These are phyloP conservation scores for Dione vanillae DNA, from an alignment of 2,888 invertebrate genomes.

Conservation along the genomic window DNA sequence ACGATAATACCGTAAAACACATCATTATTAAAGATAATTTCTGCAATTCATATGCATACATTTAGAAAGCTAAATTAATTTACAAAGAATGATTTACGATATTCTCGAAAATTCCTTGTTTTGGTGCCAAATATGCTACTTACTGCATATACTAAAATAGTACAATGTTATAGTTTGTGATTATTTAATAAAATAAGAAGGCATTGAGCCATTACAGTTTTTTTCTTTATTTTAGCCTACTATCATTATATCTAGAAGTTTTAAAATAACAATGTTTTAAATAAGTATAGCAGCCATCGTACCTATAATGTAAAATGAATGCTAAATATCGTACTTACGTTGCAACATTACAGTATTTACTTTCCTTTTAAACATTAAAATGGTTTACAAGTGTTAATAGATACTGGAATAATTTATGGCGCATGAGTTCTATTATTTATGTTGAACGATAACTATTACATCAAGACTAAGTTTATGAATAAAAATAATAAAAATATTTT, in stretches of 20 bases:
- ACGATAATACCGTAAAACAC: too few species aligned
- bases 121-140: background rate
- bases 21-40: too few species aligned
- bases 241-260: background rate
- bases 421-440: constrained; percentile 9
- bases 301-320: background rate
- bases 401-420: constrained; percentile 18
- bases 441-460: background rate
- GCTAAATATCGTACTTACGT: constrained; percentile 1
- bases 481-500: background rate
- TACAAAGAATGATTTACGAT: background rate
- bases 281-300: background rate
- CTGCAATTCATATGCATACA: background rate
- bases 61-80: background rate
- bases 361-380: constrained; percentile 13
- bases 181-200: background rate
- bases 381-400: constrained; percentile 7
- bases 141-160: background rate
- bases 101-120: constrained; percentile 6
- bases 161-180: background rate
- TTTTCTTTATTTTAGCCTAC: background rate
- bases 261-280: background rate
- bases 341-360: constrained; percentile 4
- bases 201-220: background rate
- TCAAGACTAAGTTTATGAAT: background rate